Conservation (phyloP, 2,113 vertebrate genomes). For the Heteronetta atricapilla region DNA sequence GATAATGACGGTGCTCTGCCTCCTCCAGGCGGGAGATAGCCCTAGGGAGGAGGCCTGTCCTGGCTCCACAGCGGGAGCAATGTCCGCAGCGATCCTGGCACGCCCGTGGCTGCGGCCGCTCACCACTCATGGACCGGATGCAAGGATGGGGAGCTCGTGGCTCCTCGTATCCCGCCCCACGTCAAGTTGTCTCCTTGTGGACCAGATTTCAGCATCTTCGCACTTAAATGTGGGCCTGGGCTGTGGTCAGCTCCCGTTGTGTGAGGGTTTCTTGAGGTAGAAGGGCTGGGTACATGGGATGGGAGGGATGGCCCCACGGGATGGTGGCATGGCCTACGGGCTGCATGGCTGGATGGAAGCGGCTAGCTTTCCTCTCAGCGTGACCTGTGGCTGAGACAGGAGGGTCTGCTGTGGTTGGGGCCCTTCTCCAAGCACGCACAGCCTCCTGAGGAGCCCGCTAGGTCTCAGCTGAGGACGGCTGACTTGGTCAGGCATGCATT, state of each 20-base stretch:
- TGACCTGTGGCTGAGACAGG: fast-evolving
- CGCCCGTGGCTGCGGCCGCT: fast-evolving
- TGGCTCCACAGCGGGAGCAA: neutral
- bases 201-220: neutral
- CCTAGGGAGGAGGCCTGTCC: constrained; percentile 5
- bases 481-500: neutral
- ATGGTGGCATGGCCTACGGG: neutral
- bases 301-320: neutral
- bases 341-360: neutral
- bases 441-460: too few species aligned
- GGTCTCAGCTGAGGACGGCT: neutral
- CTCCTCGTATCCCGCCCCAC: fast-evolving
- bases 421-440: neutral
- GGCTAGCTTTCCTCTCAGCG: fast-evolving
- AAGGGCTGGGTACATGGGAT: neutral
- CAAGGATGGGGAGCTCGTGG: fast-evolving
- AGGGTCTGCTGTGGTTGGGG: neutral
- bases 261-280: neutral
- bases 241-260: neutral
- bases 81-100: neutral
- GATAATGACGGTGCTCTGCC: neutral
- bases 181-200: neutral
- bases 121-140: fast-evolving
- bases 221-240: neutral
- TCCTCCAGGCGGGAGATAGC: constrained; percentile 8